Evolutionary conservation across 2,888 invertebrate genomes (phyloP), one percentile per base, ranked within the genome.

Genomic region (Drosophila paranaensis): DNA sequence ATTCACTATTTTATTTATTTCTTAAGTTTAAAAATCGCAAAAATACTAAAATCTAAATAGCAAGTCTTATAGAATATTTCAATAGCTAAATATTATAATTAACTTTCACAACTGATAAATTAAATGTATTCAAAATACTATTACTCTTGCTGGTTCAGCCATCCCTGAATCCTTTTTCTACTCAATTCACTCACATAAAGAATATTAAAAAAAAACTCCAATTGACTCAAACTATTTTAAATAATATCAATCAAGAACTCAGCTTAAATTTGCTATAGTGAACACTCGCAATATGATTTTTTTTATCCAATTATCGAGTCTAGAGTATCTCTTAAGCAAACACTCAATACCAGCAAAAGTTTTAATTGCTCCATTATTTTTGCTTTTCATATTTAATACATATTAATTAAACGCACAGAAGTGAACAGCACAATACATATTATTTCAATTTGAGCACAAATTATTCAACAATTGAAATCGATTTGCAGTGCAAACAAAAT

Each of bases 381-480:
- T 43, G 5, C 30, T n/a, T 27, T 45, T 2, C 11, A 30, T 14
- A 35, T 63, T 60, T 50, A 61, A 51, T 64, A 10, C 43, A 57
- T 50, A 63, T 50, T 48, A 64, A 55, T 64, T 43, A 27, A 68
- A 60, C 8, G 16, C 13, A 33, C 37, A 56, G 20, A 60, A 35
- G 16, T 54, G 30, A 57, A 43, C 30, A 39, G 35, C 46, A 48
- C 40, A 37, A n/a, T n/a, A 43, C 54, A 51, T 14, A 45, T 58
- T 57, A 20, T 43, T 65, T 60, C 33, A 56, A 20, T 70, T 6
- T 45, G 14, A 53, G 27, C 11, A 51, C 48, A 69, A 65, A 48
- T 65, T 45, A 66, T 77, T 81, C n/a, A 67, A 58, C 66, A 71
- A 69, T 71, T 51, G 27, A 77, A 80, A 62, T 77, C 77, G 72